Conservation (phyloP, 2,797 vertebrate genomes). For the Acanthurus tractus region DNA sequence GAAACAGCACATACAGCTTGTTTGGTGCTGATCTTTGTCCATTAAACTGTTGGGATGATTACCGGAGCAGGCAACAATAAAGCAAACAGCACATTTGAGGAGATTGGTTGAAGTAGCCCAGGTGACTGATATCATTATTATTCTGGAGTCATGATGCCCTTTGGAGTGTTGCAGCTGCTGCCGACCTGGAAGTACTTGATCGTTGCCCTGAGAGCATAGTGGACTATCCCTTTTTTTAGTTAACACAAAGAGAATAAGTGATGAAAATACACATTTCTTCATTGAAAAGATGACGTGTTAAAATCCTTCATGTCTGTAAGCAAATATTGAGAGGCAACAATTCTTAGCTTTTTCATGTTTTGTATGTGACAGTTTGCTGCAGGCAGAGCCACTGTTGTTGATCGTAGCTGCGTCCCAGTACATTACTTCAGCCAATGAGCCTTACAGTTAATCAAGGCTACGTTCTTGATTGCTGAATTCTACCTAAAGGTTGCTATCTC, state of each 20-base stretch:
- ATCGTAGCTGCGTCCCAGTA: constrained; percentile 26
- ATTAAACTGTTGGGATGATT: constrained; percentile 28
- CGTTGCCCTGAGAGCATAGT: constrained; percentile 2
- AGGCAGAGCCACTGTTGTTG: constrained; percentile 37
- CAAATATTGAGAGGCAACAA: constrained; percentile 9
- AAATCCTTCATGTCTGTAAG: constrained; percentile 17
- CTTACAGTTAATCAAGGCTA: constrained; percentile 31
- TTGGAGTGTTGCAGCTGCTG: constrained; percentile 28
- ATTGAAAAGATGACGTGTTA: constrained; percentile 18
- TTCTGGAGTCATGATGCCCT: constrained; percentile 20
- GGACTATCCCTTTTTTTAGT: constrained; percentile 17
- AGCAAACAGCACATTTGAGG: constrained; percentile 5
- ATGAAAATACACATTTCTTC: constrained; percentile 24
- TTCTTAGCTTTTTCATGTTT: constrained; percentile 12
- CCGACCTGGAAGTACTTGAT: constrained; percentile 29
- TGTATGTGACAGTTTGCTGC: constrained; percentile 40
- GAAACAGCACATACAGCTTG: constrained; percentile 41
- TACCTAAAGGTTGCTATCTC: constrained; percentile 70
- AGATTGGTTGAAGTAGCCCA: background rate
- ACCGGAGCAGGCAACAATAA: background rate
- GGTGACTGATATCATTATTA: constrained; percentile 25
- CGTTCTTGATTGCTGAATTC: constrained; percentile 54
- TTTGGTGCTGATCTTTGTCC: constrained; percentile 19
- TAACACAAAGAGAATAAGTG: constrained; percentile 25
- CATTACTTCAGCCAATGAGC: constrained; percentile 52